Evolutionary conservation across 2,888 invertebrate genomes (phyloP), one percentile per base, ranked within the genome.

Genomic region (Cenopis cana): DNA sequence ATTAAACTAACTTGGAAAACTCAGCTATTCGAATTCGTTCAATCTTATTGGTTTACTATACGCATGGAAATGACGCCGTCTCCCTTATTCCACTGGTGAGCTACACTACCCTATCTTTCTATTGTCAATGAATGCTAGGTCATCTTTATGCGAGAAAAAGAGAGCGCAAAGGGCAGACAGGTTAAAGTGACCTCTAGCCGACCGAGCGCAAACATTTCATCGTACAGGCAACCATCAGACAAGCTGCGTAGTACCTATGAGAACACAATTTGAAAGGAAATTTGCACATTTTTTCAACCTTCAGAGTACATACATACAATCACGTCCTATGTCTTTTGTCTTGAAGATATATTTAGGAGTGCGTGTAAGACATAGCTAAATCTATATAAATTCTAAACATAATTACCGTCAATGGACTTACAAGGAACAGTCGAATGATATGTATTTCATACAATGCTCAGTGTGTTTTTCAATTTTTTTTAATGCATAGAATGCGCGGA

Each of bases 131-230:
- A 59, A 65, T 54, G 50, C 57, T 70, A 70, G 33, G 65, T 18
- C 29, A 41, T 12, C 46, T 54, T 70, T 70, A 59, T 70, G 65
- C 59, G 66, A 55, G 71, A 71, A 61, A 71, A 67, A 71, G 66
- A 66, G 52, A 61, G 72, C 57, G 52, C 38, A 46, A 69, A 76
- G 83, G 82, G 82, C 82, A 78, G 71, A 74, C 73, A 75, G 81
- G 81, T 78, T 80, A 75, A 41, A 73, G 66, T 78, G 81, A 80
- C 82, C 83, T 82, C 75, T 74, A 75, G 66, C 70, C 78, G 79
- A 72, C 79, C 78, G 77, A 41, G 52, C 29, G 59, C 71, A 73
- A 69, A 70, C 69, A 67, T 49, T 56, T 52, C 57, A n/a, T 41
- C 54, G 61, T 61, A 73, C 71, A 74, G 74, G 72, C 73, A 69